Conservation (phyloP, 2,113 vertebrate species). For the Malurus cyaneus region DNA sequence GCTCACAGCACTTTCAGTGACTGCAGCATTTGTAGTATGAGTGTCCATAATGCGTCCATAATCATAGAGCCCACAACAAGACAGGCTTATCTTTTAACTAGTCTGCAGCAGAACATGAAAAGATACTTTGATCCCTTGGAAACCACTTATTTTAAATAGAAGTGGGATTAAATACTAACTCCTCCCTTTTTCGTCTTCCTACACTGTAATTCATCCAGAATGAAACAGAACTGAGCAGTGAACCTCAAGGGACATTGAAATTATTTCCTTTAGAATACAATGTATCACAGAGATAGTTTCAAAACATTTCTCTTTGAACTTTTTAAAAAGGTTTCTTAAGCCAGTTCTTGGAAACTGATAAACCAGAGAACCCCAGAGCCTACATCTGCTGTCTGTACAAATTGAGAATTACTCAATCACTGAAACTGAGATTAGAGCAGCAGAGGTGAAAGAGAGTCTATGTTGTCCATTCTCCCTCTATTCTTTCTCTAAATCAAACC, state of each 20-base stretch:
- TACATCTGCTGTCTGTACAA: background rate
- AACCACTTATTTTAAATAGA: background rate
- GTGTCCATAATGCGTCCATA: background rate
- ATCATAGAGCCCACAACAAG: background rate
- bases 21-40: background rate
- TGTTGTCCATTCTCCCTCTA: background rate
- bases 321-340: background rate
- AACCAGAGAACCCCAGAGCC: background rate
- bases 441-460: background rate
- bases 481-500: background rate
- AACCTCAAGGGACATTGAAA: background rate
- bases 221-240: background rate
- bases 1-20: background rate
- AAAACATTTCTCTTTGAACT: background rate
- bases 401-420: background rate
- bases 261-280: background rate
- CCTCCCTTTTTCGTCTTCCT: background rate
- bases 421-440: background rate
- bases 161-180: background rate
- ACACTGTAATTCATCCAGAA: background rate
- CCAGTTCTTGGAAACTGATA: conserved; percentile 27
- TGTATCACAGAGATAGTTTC: background rate
- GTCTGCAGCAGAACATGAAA: background rate
- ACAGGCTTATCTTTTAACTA: background rate
- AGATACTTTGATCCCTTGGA: background rate